These are phyloP conservation scores for Melipona quadrifasciata DNA, from an alignment of 1,140 invertebrate species.

Conservation along the genomic window DNA sequence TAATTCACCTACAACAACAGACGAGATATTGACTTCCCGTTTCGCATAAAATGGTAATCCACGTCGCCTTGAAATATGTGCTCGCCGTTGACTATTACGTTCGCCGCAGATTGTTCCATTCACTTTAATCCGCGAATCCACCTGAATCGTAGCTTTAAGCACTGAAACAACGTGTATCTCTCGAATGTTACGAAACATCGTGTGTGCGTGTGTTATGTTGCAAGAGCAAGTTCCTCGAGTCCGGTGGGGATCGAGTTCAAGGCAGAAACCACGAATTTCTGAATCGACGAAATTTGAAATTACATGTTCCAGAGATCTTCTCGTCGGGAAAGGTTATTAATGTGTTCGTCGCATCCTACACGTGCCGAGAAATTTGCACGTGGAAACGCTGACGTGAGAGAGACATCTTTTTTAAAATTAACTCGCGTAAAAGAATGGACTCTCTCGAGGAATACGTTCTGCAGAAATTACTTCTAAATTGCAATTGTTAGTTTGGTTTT, in stretches of 20 bases:
- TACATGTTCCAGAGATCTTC: neutral
- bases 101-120: neutral
- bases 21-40: neutral
- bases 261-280: conserved; percentile 1
- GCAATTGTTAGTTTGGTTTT: no score
- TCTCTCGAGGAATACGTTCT: no score
- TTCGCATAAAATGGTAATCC: neutral
- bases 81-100: neutral
- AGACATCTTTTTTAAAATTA: no score
- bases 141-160: neutral
- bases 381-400: neutral
- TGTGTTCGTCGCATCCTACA: no score
- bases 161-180: no score
- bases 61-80: neutral
- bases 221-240: conserved; percentile 12
- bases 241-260: neutral
- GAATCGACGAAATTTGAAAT: conserved; percentile 10
- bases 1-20: neutral
- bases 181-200: neutral
- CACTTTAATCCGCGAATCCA: neutral
- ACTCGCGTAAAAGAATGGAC: no score
- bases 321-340: neutral
- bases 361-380: neutral
- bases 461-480: no score
- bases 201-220: neutral